A percentile compares a stretch with the other conserved stretches of the same genome.
Conservation (phyloP, 2,113 vertebrate genomes). For the Oryzias curvinotus region DNA sequence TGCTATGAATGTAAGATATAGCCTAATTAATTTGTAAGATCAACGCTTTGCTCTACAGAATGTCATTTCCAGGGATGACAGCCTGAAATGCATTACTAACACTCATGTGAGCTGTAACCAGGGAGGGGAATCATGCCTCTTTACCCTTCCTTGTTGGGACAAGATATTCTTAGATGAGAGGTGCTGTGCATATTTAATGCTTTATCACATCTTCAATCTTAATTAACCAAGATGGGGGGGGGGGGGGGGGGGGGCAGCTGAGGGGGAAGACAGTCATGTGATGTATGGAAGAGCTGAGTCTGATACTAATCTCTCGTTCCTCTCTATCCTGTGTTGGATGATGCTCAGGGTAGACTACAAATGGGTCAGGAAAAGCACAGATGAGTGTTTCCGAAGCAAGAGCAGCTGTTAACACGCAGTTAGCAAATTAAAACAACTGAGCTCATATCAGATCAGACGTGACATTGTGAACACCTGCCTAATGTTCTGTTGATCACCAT, state of each 20-base stretch:
- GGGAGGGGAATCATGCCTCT: slow-evolving; percentile 20
- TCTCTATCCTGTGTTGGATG: slow-evolving; percentile 54
- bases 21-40: slow-evolving; percentile 10
- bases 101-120: slow-evolving; percentile 13
- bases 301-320: slow-evolving; percentile 56
- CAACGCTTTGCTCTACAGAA: not conserved
- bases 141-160: slow-evolving; percentile 30
- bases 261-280: slow-evolving; percentile 40
- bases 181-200: slow-evolving; percentile 72
- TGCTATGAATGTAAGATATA: not conserved
- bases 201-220: slow-evolving; percentile 70
- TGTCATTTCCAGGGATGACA: slow-evolving; percentile 10
- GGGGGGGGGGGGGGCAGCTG: slow-evolving; percentile 25
- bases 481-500: too few species aligned
- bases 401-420: not conserved
- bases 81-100: slow-evolving; percentile 21
- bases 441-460: slow-evolving; percentile 5
- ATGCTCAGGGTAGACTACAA: slow-evolving; percentile 37
- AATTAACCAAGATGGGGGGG: slow-evolving; percentile 61
- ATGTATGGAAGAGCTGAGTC: slow-evolving; percentile 26
- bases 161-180: slow-evolving; percentile 73
- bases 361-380: slow-evolving; percentile 48
- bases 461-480: too few species aligned
- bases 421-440: not conserved
- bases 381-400: slow-evolving; percentile 15